A percentile compares a stretch with the other conserved stretches of the same genome.
phyloP scores from a whole-genome alignment of 2,888 invertebrate genomes.

The Globia sparganii region DNA sequence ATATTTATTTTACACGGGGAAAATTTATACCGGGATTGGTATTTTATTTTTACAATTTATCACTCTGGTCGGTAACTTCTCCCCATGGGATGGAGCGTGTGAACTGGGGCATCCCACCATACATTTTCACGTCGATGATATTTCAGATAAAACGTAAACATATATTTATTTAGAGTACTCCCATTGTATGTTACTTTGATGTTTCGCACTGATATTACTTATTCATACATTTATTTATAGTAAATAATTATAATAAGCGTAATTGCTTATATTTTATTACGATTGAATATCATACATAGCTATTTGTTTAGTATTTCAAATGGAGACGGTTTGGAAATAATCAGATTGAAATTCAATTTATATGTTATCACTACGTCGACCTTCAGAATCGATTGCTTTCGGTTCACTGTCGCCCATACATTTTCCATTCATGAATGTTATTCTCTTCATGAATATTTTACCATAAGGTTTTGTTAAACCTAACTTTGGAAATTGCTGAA shows the following conservation, averaged over 20 bases:
- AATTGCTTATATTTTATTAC: conserved; percentile 37
- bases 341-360: conserved; percentile 36
- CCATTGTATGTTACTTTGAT: conserved; percentile 45
- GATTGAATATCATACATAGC: conserved; percentile 14
- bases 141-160: conserved; percentile 57
- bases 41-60: conserved; percentile 70
- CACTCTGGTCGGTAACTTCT: conserved; percentile 65
- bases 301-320: conserved; percentile 30
- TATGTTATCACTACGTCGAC: conserved; percentile 35
- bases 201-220: conserved; percentile 39
- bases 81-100: conserved; percentile 61
- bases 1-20: conserved; percentile 53
- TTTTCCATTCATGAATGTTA: conserved; percentile 41
- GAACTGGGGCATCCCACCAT: conserved; percentile 60
- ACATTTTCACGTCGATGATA: conserved; percentile 59
- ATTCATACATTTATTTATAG: conserved; percentile 17
- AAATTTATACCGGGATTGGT: conserved; percentile 60
- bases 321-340: conserved; percentile 21
- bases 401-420: conserved; percentile 46
- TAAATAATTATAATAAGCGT: too few species aligned
- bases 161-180: conserved; percentile 55
- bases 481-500: conserved; percentile 35
- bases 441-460: conserved; percentile 58
- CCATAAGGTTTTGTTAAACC: conserved; percentile 36
- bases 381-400: conserved; percentile 50